These are phyloP conservation scores for Caerostris extrusa DNA, from an alignment of 1,140 invertebrate genomes.

Conservation along the genomic window DNA sequence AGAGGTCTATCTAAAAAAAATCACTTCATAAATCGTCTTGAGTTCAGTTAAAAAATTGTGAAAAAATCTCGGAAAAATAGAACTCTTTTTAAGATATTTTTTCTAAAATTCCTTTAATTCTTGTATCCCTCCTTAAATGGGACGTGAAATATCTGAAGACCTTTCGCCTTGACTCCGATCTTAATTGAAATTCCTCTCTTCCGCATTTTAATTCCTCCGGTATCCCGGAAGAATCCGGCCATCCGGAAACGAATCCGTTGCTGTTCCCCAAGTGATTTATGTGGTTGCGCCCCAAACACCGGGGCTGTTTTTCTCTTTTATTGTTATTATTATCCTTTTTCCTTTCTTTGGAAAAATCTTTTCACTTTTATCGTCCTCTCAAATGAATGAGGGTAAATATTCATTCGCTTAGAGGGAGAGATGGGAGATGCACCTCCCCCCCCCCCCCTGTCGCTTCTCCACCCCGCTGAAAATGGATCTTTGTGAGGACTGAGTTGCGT, in stretches of 20 bases:
- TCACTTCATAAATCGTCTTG: too few relatives aligned
- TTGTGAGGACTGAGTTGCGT: background rate
- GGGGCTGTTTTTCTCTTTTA: background rate
- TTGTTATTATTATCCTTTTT: background rate
- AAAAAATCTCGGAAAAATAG: too few relatives aligned
- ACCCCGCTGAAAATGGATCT: background rate
- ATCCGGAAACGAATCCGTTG: background rate
- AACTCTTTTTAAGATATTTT: too few relatives aligned
- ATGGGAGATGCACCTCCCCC: too few relatives aligned
- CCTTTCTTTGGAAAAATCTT: background rate
- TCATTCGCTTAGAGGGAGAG: background rate
- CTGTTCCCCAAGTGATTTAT: background rate
- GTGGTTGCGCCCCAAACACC: background rate
- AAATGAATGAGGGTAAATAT: conserved; percentile 16
- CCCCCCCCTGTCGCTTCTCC: background rate
- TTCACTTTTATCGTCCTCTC: background rate
- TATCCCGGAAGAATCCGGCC: background rate
- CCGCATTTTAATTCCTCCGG: background rate
- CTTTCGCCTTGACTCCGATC: background rate
- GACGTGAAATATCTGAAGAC: too few relatives aligned
- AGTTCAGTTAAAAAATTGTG: too few relatives aligned
- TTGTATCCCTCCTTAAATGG: too few relatives aligned
- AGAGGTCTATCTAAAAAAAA: too few relatives aligned
- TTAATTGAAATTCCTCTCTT: background rate
- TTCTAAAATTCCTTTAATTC: too few relatives aligned